Base-by-base conservation (phyloP, 2,888 invertebrate species). In the Polietes domitor region DNA sequence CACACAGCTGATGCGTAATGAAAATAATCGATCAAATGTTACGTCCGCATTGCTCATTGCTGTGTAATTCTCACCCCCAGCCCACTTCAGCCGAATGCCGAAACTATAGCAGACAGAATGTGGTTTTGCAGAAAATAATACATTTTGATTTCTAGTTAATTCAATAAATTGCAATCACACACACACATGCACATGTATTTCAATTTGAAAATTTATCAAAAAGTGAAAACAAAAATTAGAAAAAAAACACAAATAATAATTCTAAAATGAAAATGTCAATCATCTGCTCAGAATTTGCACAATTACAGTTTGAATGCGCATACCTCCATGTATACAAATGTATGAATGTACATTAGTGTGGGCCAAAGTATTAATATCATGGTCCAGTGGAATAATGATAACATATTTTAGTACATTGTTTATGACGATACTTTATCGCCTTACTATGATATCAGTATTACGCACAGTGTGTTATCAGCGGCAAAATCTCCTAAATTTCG, bases 191-290 rank as follows among this genome's bases (percentile, higher is more conserved):
- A 47, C 6, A 53, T 53, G 9, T 21, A 2, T 21, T 53, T 26
- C 15, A 26, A 58, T 58, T 58, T 37, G 41, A 17, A 65, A 65
- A 41, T 65, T 65, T 26, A 53, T 17, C 63, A 65, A 12, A 17
- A 65, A 19, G 19, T n/a, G 19, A 12, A 65, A 9, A 21, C 24
- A 65, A n/a, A 4, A 32, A 28, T 32, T 63, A 9, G 53, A 19
- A 50, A 50, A 50, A 50, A 15, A 7, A 17, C 19, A 32, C 3
- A 7, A 32, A 37, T 37, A 7, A 37, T n/a, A 37, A 37, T 37
- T 9, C 53, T 5, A 63, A 65, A 65, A 41, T 37, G 9, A 41
- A 65, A 65, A 65, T 65, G 65, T 65, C 65, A 65, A 65, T 65
- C 65, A 65, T 41, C 10, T 19, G 41, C 19, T 37, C 3, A 12